Base-by-base conservation (phyloP, 2,888 invertebrate species). In the Cheilosia scutellata region DNA sequence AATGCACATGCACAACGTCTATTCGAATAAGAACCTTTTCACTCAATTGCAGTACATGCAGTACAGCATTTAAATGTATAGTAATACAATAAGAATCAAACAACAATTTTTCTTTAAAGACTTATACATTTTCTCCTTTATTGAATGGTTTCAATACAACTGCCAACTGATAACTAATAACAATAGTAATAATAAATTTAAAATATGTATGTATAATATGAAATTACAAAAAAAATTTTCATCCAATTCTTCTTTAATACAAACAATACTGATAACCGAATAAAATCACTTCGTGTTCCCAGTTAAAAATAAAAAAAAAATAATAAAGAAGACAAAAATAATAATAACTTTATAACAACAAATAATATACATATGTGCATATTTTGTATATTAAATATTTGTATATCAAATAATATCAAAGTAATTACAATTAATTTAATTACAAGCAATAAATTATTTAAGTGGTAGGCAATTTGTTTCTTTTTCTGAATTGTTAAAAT, bases 401-500 rank as follows among this genome's bases (percentile, higher is more conserved):
- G 6, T 37, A 82, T 72, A 77, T 74, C 51, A 70, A 86, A 77
- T 86, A 86, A 86, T 86, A 86, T 86, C 86, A 86, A 86, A 86
- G 75, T 71, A 84, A 71, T 80, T 78, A 82, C 58, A 74, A 40
- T 68, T 72, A 72, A 62, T 55, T 37, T 80, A 75, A 75, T 70
- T 70, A 84, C 53, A 84, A 77, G 47, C 57, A 86, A 86, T 86
- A 86, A 86, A 86, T 86, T 82, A 86, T 68, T 86, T 86, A 72
- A 84, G 75, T 84, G 80, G 75, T 84, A 76, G 66, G 71, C 60
- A 70, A 58, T 63, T 57, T 74, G 31, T 31, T 20, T 13, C 47
- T 68, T 25, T 62, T 9, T 51, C 25, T 51, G 9, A 2, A 53
- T 44, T 66, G 37, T 37, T 37, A 37, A 33, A 33, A 31, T 65